phyloP scores from a whole-genome alignment of 1,140 invertebrate genomes.

The Linepithema humile region DNA sequence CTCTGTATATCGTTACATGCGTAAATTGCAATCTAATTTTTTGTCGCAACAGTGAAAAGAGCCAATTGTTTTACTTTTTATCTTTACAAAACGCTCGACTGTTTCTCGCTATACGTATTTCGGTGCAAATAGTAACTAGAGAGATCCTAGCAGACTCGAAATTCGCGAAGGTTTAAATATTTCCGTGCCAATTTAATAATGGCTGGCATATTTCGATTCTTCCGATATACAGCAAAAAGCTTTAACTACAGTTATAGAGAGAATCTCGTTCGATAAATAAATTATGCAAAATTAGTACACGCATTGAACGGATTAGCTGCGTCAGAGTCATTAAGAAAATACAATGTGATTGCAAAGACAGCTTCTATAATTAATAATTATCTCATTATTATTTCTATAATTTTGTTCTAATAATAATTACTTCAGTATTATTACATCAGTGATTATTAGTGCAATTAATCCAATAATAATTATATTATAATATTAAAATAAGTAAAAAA shows the following conservation, averaged over 20 bases:
- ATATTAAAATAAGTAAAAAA: neutral
- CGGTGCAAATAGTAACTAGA: neutral
- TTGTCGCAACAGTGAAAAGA: neutral
- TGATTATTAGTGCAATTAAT: neutral
- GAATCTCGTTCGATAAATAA: constrained; percentile 12
- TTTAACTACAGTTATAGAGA: constrained; percentile 2
- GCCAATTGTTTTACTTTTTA: neutral
- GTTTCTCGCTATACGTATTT: constrained; percentile 17
- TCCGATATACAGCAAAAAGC: constrained; percentile 10
- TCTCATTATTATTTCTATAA: constrained; percentile 13
- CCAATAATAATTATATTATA: neutral
- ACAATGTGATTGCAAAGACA: neutral
- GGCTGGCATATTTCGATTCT: neutral
- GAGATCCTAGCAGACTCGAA: constrained; percentile 56
- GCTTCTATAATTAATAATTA: neutral
- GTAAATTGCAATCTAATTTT: too few relatives aligned
- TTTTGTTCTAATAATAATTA: neutral
- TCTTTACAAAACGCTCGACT: neutral
- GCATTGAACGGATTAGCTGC: neutral
- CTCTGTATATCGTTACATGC: neutral
- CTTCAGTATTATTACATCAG: neutral
- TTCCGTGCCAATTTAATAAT: constrained; percentile 57
- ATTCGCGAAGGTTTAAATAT: constrained; percentile 57
- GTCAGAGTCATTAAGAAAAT: neutral
- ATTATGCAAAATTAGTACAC: constrained; percentile 19